Conservation (phyloP, 2,797 vertebrate species). For the Microchirus variegatus region DNA sequence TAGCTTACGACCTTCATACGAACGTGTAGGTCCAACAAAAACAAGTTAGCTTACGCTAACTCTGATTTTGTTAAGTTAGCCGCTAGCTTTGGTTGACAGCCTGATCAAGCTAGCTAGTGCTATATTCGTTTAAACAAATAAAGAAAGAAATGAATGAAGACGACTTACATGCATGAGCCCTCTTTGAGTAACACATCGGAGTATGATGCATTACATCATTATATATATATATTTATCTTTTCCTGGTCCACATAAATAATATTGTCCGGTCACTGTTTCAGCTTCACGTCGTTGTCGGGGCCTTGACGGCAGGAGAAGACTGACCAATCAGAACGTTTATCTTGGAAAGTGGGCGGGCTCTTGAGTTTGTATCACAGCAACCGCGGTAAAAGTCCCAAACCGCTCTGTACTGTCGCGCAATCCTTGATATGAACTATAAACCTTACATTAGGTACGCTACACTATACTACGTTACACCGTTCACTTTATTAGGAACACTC, state of each 20-base stretch:
- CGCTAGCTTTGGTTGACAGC: conserved; percentile 23
- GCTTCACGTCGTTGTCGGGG: conserved; percentile 31
- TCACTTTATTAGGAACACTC: too few relatives aligned
- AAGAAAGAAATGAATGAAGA: conserved; percentile 6
- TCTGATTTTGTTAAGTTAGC: conserved; percentile 36
- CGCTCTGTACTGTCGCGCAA: conserved; percentile 47
- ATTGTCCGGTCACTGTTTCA: conserved; percentile 29
- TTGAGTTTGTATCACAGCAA: conserved; percentile 45
- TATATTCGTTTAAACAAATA: conserved; percentile 7
- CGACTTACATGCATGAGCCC: conserved; percentile 59
- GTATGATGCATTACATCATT: conserved; percentile 19
- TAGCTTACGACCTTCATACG: neutral
- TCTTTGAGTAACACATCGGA: conserved; percentile 12
- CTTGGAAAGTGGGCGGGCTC: conserved; percentile 26
- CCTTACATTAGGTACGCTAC: too few relatives aligned
- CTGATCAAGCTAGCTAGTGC: conserved; percentile 17
- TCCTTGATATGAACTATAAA: neutral
- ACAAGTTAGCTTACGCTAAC: conserved; percentile 23
- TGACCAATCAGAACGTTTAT: conserved; percentile 36
- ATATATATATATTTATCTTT: conserved; percentile 7
- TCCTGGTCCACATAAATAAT: neutral
- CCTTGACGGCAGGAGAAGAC: conserved; percentile 25
- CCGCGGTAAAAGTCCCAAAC: conserved; percentile 37
- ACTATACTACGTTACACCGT: too few relatives aligned
- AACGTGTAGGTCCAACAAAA: neutral